Percentiles rank a stretch among this genome's conserved stretches.
phyloP scores from a whole-genome alignment of 2,113 vertebrate species.

The Syngnathus scovelli region DNA sequence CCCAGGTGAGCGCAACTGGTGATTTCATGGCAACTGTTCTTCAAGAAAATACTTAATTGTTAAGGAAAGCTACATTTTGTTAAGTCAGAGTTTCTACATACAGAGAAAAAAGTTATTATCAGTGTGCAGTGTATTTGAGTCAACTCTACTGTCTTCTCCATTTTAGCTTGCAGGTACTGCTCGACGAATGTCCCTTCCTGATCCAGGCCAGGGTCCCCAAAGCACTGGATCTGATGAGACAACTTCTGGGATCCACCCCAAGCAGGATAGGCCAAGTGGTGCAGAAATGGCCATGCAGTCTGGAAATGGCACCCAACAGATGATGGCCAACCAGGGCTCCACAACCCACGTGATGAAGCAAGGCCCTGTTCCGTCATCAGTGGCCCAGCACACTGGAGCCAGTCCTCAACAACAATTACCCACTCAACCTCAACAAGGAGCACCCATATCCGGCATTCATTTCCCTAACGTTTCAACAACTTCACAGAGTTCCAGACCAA shows the following conservation, averaged over 20 bases:
- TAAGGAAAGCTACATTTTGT: neutral
- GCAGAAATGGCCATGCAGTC: slow-evolving; percentile 69
- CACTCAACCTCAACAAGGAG: slow-evolving; percentile 72
- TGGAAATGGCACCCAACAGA: slow-evolving; percentile 81
- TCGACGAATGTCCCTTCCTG: slow-evolving; percentile 86
- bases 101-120: neutral
- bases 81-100: neutral
- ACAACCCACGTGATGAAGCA: slow-evolving; percentile 87
- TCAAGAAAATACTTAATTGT: neutral
- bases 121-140: neutral
- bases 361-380: slow-evolving; percentile 77
- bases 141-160: neutral
- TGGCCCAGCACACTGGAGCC: slow-evolving; percentile 81
- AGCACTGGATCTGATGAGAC: slow-evolving; percentile 77
- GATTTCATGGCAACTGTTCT: neutral
- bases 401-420: slow-evolving; percentile 81
- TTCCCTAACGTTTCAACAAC: slow-evolving; percentile 85
- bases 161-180: slow-evolving; percentile 71
- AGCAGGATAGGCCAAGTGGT: slow-evolving; percentile 64
- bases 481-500: slow-evolving; percentile 90
- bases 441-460: slow-evolving; percentile 81
- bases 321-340: slow-evolving; percentile 76
- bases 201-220: slow-evolving; percentile 79
- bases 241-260: slow-evolving; percentile 41
- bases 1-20: slow-evolving; percentile 57